phyloP scores from a whole-genome alignment of 2,797 vertebrate species.

The Anolis apletophallus region DNA sequence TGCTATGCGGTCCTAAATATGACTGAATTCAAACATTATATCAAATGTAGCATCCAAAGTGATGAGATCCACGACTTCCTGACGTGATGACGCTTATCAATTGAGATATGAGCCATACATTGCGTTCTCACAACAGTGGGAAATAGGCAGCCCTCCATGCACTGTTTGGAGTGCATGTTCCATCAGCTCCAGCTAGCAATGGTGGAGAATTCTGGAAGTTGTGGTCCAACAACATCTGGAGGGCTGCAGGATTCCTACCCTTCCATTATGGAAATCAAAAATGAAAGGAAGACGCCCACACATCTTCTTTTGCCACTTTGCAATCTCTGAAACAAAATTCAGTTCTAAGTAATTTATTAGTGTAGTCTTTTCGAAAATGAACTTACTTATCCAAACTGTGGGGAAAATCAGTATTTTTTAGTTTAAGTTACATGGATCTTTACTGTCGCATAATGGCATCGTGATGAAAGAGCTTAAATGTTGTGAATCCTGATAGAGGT shows the following conservation, averaged over 20 bases:
- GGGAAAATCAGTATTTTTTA: background rate
- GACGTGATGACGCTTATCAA: constrained; percentile 3
- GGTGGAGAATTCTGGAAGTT: too few relatives aligned
- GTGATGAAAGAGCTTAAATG: background rate
- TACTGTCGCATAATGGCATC: background rate
- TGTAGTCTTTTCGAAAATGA: background rate
- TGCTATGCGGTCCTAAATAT: constrained; percentile 36
- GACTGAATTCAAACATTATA: background rate
- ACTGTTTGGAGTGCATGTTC: too few relatives aligned
- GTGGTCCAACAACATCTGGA: too few relatives aligned
- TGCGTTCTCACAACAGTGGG: background rate
- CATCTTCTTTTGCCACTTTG: background rate
- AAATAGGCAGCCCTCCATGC: too few relatives aligned
- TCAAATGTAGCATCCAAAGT: background rate
- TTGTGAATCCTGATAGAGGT: background rate
- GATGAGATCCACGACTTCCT: background rate
- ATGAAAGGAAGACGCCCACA: background rate
- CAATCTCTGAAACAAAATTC: background rate
- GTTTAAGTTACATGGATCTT: background rate
- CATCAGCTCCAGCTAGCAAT: too few relatives aligned
- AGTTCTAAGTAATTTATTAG: background rate
- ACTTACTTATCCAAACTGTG: background rate
- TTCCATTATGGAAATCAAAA: background rate
- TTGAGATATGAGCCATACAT: background rate
- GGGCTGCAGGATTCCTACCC: too few relatives aligned